A percentile compares a stretch with the other conserved stretches of the same genome.
phyloP scores from a whole-genome alignment of 2,113 vertebrate genomes.

The Ageneiosus marmoratus region DNA sequence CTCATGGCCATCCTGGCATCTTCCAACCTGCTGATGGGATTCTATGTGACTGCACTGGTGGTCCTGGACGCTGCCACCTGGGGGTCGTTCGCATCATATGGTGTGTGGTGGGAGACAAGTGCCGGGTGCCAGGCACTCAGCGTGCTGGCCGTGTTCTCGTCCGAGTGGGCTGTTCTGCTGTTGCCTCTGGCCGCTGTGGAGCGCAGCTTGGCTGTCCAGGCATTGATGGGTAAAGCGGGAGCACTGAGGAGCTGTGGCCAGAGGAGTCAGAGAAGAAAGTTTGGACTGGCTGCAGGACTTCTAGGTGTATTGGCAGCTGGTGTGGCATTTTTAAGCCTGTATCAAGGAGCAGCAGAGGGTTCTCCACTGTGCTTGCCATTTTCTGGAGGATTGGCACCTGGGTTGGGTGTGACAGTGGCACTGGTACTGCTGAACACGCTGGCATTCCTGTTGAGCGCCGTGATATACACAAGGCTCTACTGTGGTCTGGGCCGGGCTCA shows the following conservation, averaged over 20 bases:
- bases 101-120: slow-evolving; percentile 95
- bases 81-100: slow-evolving; percentile 91
- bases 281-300: slow-evolving; percentile 75
- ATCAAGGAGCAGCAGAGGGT: slow-evolving; percentile 75
- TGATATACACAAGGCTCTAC: slow-evolving; percentile 94
- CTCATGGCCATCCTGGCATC: slow-evolving; percentile 88
- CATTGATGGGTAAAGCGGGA: slow-evolving; percentile 78
- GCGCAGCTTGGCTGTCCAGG: slow-evolving; percentile 82
- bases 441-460: slow-evolving; percentile 90
- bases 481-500: slow-evolving; percentile 90
- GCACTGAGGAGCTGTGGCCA: slow-evolving; percentile 64
- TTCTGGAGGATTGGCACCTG: slow-evolving; percentile 82
- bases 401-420: slow-evolving; percentile 86
- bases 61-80: slow-evolving; percentile 88
- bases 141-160: slow-evolving; percentile 89
- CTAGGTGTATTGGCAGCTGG: slow-evolving; percentile 78
- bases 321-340: slow-evolving; percentile 83
- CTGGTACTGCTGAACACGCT: slow-evolving; percentile 91
- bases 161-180: slow-evolving; percentile 89
- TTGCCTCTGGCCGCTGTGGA: slow-evolving; percentile 87
- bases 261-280: slow-evolving; percentile 70
- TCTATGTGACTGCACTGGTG: slow-evolving; percentile 87
- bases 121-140: slow-evolving; percentile 85
- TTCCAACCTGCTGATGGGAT: slow-evolving; percentile 89
- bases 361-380: slow-evolving; percentile 95